Evolutionary conservation across 2,797 vertebrate species (phyloP), one percentile per base, ranked within the genome.

Genomic region (Coendou prehensilis): DNA sequence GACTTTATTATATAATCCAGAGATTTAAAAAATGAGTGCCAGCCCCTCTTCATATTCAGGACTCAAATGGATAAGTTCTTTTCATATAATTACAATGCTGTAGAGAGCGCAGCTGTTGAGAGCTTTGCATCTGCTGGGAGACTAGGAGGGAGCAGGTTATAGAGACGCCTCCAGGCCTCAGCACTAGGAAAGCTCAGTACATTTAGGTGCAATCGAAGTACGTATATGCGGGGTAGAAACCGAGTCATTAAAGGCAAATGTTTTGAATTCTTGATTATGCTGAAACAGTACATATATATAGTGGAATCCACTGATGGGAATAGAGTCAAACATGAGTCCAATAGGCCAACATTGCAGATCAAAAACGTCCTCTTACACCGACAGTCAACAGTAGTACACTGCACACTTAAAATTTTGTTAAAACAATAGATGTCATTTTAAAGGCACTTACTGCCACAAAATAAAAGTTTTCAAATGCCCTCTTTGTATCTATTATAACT

Each of bases 61-160:
- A 86, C n/a, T 45, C 37, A 96, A 97, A 93, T 85, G 89, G 89
- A 23, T 92, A 95, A 82, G 81, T 59, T 93, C 83, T 54, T 57
- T 87, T 78, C 83, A 63, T 0, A 0, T 81, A 86, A 96, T 87
- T 87, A 95, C 64, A 94, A 91, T 37, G 33, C 64, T 73, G 28
- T 18, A 52, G 28, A 78, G 14, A 50, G 75, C 15, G 11, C 33
- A 20, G 41, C 64, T 73, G 6, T 9, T 15, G 28, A 52, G 50
- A n/a, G 50, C 18, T 30, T 6, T 28, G 28, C 9, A 28, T 30
- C 54, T 45, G 14, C 14, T 11, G 6, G 0, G 8, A 87, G 45
- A 54, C 0, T 0, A 3, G 14, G 13, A 30, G 33, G 20, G 33
- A 18, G 26, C 5, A 0, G 6, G 10, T 67, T 30, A 69, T 6